Conservation (phyloP, 2,113 vertebrate genomes). For the Callipepla californica region DNA sequence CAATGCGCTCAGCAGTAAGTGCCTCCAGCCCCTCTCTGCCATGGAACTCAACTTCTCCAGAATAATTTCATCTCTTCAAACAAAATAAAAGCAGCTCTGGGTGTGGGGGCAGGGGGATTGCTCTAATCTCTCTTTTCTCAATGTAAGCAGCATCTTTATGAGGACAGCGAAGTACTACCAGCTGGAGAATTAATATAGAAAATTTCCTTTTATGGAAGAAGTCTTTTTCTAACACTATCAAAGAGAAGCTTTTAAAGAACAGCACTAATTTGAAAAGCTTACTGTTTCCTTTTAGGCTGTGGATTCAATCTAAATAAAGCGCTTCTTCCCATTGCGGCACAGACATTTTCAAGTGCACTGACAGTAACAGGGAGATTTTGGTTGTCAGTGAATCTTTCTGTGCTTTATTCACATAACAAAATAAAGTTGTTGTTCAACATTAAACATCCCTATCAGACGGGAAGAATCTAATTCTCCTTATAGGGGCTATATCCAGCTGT, state of each 20-base stretch:
- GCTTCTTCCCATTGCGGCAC: conserved; percentile 29
- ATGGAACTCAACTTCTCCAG: neutral
- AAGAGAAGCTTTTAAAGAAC: conserved; percentile 61
- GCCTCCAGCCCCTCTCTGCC: neutral
- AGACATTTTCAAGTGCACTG: conserved; percentile 44
- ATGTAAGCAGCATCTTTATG: conserved; percentile 56
- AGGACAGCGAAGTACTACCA: conserved; percentile 53
- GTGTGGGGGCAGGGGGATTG: neutral
- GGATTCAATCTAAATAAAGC: conserved; percentile 59
- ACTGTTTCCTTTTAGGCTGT: conserved; percentile 58
- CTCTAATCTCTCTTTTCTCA: conserved; percentile 40
- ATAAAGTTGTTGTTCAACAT: conserved; percentile 59
- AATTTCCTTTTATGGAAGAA: conserved; percentile 62
- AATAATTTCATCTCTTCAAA: conserved; percentile 20
- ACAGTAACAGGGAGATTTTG: conserved; percentile 32
- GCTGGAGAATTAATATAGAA: conserved; percentile 68
- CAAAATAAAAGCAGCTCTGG: conserved; percentile 15
- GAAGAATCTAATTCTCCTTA: neutral
- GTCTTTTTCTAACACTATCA: conserved; percentile 38
- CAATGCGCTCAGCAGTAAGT: neutral
- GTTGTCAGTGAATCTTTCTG: conserved; percentile 53
- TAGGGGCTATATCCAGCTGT: neutral
- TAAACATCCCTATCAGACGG: neutral
- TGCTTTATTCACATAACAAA: conserved; percentile 38
- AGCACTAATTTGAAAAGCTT: conserved; percentile 59